Conservation (phyloP, 2,888 invertebrate genomes). For the Trisateles emortualis region DNA sequence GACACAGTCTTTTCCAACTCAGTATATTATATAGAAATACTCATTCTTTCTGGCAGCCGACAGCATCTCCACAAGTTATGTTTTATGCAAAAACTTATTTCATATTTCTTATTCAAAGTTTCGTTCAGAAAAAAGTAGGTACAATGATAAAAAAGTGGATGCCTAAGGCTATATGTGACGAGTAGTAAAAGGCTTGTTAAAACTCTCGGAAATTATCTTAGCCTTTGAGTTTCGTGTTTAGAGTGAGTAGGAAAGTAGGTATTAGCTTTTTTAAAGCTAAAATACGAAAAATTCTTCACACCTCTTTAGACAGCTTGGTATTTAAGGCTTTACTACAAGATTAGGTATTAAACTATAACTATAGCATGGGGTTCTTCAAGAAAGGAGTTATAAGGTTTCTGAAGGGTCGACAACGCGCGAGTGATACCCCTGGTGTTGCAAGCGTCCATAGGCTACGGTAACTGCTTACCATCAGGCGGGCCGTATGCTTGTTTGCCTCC, state of each 20-base stretch:
- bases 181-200: constrained; percentile 35
- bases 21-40: constrained; percentile 38
- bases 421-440: no score
- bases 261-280: no score
- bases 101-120: constrained; percentile 79
- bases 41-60: constrained; percentile 62
- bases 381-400: no score
- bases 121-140: constrained; percentile 49
- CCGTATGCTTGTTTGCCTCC: no score
- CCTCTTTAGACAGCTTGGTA: no score
- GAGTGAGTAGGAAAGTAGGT: neutral
- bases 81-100: constrained; percentile 79
- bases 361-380: no score
- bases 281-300: no score
- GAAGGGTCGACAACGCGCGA: no score
- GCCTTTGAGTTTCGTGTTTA: neutral
- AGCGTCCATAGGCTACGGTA: no score
- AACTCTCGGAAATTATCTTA: constrained; percentile 17
- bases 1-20: constrained; percentile 1
- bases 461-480: no score
- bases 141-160: constrained; percentile 33
- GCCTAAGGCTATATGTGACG: constrained; percentile 19
- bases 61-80: constrained; percentile 71
- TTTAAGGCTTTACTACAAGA: no score
- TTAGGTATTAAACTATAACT: no score